These are phyloP conservation scores for Melanchra persicariae DNA, from an alignment of 2,888 invertebrate species.

Conservation along the genomic window DNA sequence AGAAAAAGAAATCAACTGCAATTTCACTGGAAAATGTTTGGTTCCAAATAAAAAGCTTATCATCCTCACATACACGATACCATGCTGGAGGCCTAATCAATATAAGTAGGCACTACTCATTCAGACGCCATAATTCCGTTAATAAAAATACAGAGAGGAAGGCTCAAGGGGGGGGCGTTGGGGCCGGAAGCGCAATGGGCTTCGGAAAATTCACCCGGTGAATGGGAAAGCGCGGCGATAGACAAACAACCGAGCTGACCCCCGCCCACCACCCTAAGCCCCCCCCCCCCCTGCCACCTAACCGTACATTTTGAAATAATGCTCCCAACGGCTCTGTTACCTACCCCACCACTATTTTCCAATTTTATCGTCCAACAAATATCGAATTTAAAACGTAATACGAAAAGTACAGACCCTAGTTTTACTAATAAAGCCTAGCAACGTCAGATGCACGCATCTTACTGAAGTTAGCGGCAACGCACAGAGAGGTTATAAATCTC, in stretches of 20 bases:
- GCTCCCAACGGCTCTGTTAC: constrained; percentile 80
- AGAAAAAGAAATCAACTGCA: constrained; percentile 21
- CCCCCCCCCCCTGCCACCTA: constrained; percentile 76
- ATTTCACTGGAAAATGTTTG: too few relatives aligned
- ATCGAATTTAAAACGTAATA: constrained; percentile 60
- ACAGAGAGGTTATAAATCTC: constrained; percentile 89
- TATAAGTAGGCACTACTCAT: constrained; percentile 87
- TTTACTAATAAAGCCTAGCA: constrained; percentile 61
- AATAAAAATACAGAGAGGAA: constrained; percentile 88
- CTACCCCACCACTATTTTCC: constrained; percentile 70
- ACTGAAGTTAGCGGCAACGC: constrained; percentile 83
- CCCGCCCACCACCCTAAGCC: constrained; percentile 71
- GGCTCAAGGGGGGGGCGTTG: constrained; percentile 76
- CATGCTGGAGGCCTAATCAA: constrained; percentile 81
- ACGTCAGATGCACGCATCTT: constrained; percentile 85
- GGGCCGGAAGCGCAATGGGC: constrained; percentile 86
- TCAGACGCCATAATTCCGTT: constrained; percentile 89
- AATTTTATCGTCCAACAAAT: constrained; percentile 70
- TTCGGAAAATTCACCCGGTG: constrained; percentile 90
- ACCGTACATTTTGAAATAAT: constrained; percentile 89
- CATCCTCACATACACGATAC: constrained; percentile 51
- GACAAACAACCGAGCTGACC: constrained; percentile 89
- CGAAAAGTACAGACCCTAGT: constrained; percentile 40
- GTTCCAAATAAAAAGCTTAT: constrained; percentile 45
- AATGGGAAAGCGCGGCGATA: constrained; percentile 90